These are phyloP conservation scores for Champsocephalus esox DNA, from an alignment of 2,797 vertebrate genomes.

Conservation along the genomic window DNA sequence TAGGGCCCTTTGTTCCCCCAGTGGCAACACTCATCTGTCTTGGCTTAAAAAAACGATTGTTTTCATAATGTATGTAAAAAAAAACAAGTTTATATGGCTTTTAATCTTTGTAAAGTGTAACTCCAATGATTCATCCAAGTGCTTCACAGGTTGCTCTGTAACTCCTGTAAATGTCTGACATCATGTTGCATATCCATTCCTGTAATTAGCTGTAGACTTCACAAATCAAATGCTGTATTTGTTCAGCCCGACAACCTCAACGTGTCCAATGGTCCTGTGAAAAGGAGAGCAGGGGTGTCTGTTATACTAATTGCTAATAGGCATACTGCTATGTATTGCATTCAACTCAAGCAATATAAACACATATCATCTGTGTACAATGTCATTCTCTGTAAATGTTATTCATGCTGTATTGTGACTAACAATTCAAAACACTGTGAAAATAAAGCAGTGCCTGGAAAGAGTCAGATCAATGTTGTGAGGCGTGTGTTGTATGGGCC, in stretches of 20 bases:
- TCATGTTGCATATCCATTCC: constrained; percentile 19
- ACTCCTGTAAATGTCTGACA: neutral
- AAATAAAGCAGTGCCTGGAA: constrained; percentile 84
- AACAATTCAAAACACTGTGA: constrained; percentile 81
- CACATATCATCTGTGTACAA: constrained; percentile 43
- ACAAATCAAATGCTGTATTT: constrained; percentile 50
- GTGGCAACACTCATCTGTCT: constrained; percentile 19
- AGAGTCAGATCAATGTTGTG: constrained; percentile 31
- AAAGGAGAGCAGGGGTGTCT: constrained; percentile 18
- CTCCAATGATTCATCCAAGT: constrained; percentile 6
- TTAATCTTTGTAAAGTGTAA: constrained; percentile 32
- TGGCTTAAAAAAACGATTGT: constrained; percentile 29
- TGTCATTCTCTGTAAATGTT: constrained; percentile 65
- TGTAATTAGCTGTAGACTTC: constrained; percentile 24
- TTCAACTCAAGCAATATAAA: constrained; percentile 62
- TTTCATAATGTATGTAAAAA: constrained; percentile 32
- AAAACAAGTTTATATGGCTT: constrained; percentile 19
- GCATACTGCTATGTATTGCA: constrained; percentile 37
- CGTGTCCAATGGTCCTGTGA: constrained; percentile 4
- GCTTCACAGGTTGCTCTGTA: constrained; percentile 27
- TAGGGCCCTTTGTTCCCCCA: neutral
- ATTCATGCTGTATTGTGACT: constrained; percentile 71
- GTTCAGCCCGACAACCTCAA: constrained; percentile 32
- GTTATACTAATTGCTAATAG: constrained; percentile 30
- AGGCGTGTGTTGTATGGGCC: constrained; percentile 2